Evolutionary conservation across 2,113 vertebrate genomes (phyloP).

Genomic region (Zosterops lateralis): DNA sequence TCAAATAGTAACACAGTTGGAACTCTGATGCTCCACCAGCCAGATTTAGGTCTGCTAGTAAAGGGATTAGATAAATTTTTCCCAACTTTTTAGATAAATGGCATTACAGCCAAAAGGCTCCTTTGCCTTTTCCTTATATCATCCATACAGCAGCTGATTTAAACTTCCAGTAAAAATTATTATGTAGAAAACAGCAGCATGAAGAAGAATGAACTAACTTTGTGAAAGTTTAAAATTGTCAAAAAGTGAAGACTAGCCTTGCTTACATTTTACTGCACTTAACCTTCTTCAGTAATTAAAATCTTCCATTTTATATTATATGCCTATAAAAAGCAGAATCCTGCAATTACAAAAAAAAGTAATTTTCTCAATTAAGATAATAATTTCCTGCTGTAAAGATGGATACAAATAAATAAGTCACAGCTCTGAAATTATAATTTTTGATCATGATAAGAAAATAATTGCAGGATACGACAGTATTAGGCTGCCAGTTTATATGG

Average conservation of each 20-base stretch:
- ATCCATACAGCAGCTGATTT: not conserved
- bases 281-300: not conserved
- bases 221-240: not conserved
- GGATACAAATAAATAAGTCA: not conserved
- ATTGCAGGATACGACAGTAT: not conserved
- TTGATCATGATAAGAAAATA: not conserved
- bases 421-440: not conserved
- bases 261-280: not conserved
- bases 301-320: not conserved
- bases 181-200: not conserved
- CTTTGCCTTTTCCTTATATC: not conserved
- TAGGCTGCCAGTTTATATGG: not conserved
- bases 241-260: not conserved
- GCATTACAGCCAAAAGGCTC: not conserved
- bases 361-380: not conserved
- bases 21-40: fast-evolving
- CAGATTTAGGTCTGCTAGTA: not conserved
- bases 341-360: not conserved
- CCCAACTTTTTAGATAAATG: not conserved
- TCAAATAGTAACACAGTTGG: not conserved
- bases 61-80: not conserved
- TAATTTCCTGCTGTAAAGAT: not conserved
- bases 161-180: not conserved
- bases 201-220: not conserved
- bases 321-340: not conserved